phyloP scores from a whole-genome alignment of 2,797 vertebrate genomes.

The Pantherophis vulpinus region DNA sequence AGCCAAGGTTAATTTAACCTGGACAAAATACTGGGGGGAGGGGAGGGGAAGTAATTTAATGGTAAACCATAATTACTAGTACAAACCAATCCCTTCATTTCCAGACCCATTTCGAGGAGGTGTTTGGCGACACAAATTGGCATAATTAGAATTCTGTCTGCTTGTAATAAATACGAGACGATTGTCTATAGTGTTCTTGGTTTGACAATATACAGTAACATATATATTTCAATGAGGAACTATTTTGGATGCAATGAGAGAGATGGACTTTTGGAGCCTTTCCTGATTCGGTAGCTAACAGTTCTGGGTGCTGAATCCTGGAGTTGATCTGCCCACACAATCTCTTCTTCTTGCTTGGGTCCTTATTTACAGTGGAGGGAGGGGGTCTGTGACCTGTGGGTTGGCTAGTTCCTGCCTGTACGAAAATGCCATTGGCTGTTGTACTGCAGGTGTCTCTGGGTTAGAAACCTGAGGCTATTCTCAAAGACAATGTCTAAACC shows the following conservation, averaged over 20 bases:
- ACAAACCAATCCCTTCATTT: constrained; percentile 70
- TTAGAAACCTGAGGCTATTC: not conserved
- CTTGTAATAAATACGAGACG: constrained; percentile 65
- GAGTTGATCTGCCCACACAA: not conserved
- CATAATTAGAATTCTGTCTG: constrained; percentile 68
- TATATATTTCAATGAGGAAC: constrained; percentile 54
- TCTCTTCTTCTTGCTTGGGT: not conserved
- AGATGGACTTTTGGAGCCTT: constrained; percentile 41
- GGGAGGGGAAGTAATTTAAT: constrained; percentile 66
- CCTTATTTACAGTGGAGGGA: not conserved
- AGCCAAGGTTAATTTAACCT: constrained; percentile 69
- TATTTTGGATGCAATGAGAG: constrained; percentile 57
- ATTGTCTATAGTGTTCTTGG: constrained; percentile 59
- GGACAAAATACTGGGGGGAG: constrained; percentile 38
- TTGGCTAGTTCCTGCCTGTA: not conserved
- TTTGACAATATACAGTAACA: constrained; percentile 39
- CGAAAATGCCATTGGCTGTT: not conserved
- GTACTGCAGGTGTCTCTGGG: not conserved
- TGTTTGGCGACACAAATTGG: constrained; percentile 64
- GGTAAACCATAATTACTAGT: constrained; percentile 76
- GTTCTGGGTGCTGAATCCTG: not conserved
- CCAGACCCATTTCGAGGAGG: constrained; percentile 66
- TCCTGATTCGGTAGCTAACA: constrained; percentile 10
- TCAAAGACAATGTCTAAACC: not conserved
- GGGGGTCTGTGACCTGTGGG: not conserved